Conservation (phyloP, 2,113 vertebrate genomes). For the Plestiodon gilberti region DNA sequence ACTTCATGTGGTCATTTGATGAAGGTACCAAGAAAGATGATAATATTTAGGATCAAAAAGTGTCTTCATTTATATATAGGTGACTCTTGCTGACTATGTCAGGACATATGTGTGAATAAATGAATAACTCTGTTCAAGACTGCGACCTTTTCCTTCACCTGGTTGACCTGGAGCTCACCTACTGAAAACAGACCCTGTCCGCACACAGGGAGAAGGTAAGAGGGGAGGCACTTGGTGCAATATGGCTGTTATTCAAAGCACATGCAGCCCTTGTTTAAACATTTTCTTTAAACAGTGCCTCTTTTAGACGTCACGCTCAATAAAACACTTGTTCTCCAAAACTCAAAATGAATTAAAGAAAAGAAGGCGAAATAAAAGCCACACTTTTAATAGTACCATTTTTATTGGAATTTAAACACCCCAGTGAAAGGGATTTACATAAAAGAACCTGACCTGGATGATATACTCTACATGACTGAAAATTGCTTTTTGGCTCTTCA, state of each 20-base stretch:
- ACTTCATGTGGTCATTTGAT: too few relatives aligned
- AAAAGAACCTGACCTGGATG: conserved; percentile 74
- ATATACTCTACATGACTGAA: conserved; percentile 70
- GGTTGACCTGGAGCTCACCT: conserved; percentile 47
- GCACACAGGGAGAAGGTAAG: conserved; percentile 18
- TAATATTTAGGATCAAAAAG: too few relatives aligned
- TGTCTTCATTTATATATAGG: too few relatives aligned
- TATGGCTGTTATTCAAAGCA: conserved; percentile 60
- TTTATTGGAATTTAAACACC: conserved; percentile 78
- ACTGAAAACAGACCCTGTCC: conserved; percentile 7
- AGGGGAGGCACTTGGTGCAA: conserved; percentile 22
- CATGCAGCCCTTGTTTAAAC: conserved; percentile 60
- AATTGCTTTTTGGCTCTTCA: conserved; percentile 73
- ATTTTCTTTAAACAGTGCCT: conserved; percentile 67
- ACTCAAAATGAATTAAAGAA: conserved; percentile 69
- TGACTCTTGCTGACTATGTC: too few relatives aligned
- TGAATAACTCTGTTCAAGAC: background rate
- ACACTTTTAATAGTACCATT: conserved; percentile 68
- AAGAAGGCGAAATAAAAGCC: conserved; percentile 68
- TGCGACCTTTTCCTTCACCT: background rate
- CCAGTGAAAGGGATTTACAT: conserved; percentile 77
- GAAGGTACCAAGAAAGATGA: too few relatives aligned
- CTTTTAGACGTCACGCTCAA: conserved; percentile 68
- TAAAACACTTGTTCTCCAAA: conserved; percentile 70
- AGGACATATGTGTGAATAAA: too few relatives aligned